Conservation (phyloP, 2,888 invertebrate species). For the Metopia argyrocephala region DNA sequence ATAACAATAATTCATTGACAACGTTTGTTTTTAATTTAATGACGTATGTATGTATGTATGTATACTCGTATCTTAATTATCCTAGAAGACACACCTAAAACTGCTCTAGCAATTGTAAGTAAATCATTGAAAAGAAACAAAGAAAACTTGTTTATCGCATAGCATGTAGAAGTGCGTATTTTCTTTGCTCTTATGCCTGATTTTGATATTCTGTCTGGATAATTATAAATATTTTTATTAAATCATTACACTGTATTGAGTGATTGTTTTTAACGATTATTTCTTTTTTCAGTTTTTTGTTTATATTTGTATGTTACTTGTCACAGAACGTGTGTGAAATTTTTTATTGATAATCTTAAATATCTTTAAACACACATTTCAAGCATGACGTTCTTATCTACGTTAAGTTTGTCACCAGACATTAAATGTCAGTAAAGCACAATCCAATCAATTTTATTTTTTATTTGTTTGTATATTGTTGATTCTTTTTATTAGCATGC, state of each 20-base stretch:
- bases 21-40: constrained; percentile 22
- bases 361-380: constrained; percentile 23
- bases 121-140: not conserved
- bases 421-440: constrained; percentile 40
- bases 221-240: not conserved
- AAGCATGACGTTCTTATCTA: constrained; percentile 42
- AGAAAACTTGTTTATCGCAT: not conserved
- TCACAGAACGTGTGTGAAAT: constrained; percentile 52
- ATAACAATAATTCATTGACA: constrained; percentile 11
- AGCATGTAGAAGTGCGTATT: too few species aligned
- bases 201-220: not conserved
- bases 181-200: not conserved
- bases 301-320: not conserved
- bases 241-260: not conserved
- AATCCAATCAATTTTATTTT: constrained; percentile 19
- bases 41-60: constrained; percentile 1
- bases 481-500: not conserved
- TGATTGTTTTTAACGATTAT: constrained; percentile 18
- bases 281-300: not conserved
- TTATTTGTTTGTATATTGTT: constrained; percentile 14
- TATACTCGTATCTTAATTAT: constrained; percentile 52
- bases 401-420: constrained; percentile 41
- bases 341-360: constrained; percentile 36
- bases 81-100: constrained; percentile 33
- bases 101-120: not conserved